Evolutionary conservation across 2,888 invertebrate genomes (phyloP).

Genomic region (Xestia ashworthii): DNA sequence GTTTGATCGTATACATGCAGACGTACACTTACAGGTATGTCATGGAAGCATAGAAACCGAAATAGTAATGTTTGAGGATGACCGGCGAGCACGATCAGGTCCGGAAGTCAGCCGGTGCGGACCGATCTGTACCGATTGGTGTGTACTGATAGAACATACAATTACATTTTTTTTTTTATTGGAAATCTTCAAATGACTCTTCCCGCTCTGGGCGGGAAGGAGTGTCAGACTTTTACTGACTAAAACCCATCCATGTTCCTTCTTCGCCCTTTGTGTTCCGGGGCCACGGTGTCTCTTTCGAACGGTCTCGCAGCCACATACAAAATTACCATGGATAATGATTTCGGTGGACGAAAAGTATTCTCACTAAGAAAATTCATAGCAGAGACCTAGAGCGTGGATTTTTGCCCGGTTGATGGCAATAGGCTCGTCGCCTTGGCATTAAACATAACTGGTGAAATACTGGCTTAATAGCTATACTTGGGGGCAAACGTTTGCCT

Average conservation of each 20-base stretch:
- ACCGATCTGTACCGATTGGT: slow-evolving; percentile 31
- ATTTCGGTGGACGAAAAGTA: neutral
- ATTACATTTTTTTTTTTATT: neutral
- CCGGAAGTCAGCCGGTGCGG: slow-evolving; percentile 61
- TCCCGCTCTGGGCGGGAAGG: no score
- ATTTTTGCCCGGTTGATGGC: no score
- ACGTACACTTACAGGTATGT: slow-evolving; percentile 22
- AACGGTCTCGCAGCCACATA: no score
- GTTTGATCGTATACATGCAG: slow-evolving; percentile 16
- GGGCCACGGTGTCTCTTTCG: no score
- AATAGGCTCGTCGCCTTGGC: no score
- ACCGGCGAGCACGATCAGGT: slow-evolving; percentile 52
- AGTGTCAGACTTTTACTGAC: no score
- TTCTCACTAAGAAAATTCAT: no score
- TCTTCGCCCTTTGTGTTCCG: no score
- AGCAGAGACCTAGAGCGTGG: no score
- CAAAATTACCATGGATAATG: neutral
- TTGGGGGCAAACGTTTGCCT: neutral
- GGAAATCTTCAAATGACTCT: no score
- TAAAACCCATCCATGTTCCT: no score
- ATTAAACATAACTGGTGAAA: no score
- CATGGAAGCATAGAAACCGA: slow-evolving; percentile 53
- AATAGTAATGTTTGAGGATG: slow-evolving; percentile 65
- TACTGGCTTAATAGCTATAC: neutral
- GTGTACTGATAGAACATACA: slow-evolving; percentile 59